These are phyloP conservation scores for Silvanus unidentatus DNA, from an alignment of 2,888 invertebrate genomes.

Conservation along the genomic window DNA sequence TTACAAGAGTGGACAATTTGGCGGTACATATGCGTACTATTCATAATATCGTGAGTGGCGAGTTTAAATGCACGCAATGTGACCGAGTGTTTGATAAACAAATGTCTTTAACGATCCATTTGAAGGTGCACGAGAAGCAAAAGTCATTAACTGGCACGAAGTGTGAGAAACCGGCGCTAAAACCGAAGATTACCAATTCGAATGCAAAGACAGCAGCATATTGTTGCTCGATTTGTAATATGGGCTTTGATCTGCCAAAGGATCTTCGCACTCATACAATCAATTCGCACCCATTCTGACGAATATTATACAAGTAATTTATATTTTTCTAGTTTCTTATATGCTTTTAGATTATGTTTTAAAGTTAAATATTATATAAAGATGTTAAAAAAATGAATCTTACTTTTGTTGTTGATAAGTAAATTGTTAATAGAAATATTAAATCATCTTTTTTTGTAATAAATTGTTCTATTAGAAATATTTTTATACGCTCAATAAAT, in stretches of 20 bases:
- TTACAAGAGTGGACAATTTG: conserved; percentile 58
- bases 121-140: conserved; percentile 54
- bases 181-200: neutral
- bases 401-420: too few relatives aligned
- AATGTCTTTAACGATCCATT: conserved; percentile 57
- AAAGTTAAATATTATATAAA: too few relatives aligned
- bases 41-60: conserved; percentile 47
- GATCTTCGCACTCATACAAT: conserved; percentile 43
- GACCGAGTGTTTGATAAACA: conserved; percentile 59
- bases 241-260: conserved; percentile 40
- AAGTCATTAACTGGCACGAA: conserved; percentile 28
- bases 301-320: conserved; percentile 16
- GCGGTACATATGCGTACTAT: conserved; percentile 60
- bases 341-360: too few relatives aligned
- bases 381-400: neutral
- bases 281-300: conserved; percentile 42
- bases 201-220: conserved; percentile 28
- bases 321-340: conserved; percentile 1
- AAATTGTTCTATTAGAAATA: neutral
- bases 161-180: too few relatives aligned
- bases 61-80: conserved; percentile 58
- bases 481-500: neutral
- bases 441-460: too few relatives aligned
- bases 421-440: too few relatives aligned
- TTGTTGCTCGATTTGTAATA: conserved; percentile 56